Evolutionary conservation across 1,140 invertebrate species (phyloP).

Genomic region (Tribolium castaneum): DNA sequence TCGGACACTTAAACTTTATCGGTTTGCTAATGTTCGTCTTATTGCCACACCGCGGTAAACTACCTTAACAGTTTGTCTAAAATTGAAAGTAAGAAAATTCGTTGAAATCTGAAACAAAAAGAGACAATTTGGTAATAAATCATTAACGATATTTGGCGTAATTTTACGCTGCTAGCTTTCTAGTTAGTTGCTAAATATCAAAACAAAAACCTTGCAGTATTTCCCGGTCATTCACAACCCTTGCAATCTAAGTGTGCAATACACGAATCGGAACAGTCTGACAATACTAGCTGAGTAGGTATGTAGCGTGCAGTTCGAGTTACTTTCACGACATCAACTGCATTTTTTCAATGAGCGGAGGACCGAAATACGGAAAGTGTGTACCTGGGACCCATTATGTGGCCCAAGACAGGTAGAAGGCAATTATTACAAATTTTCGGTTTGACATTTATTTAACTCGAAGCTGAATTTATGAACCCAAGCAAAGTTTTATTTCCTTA

Average conservation of each 20-base stretch:
- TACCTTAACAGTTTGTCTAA: conserved; percentile 29
- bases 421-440: conserved; percentile 33
- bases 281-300: not conserved
- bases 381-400: conserved; percentile 22
- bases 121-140: not conserved
- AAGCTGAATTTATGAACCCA: not conserved
- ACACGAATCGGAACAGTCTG: not conserved
- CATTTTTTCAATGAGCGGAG: conserved; percentile 3
- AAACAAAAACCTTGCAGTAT: not conserved
- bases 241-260: not conserved
- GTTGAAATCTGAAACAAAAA: conserved; percentile 39
- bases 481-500: conserved; percentile 16
- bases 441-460: conserved; percentile 15
- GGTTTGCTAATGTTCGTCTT: conserved; percentile 25
- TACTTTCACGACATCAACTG: conserved; percentile 8
- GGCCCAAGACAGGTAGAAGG: conserved; percentile 32
- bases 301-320: not conserved
- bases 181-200: conserved; percentile 18
- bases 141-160: not conserved
- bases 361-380: not conserved
- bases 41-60: conserved; percentile 25
- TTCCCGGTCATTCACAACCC: not conserved
- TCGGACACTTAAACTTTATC: conserved; percentile 28
- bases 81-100: conserved; percentile 43
- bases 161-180: conserved; percentile 21